phyloP scores from a whole-genome alignment of 2,888 invertebrate genomes.

The Orthosia gothica region DNA sequence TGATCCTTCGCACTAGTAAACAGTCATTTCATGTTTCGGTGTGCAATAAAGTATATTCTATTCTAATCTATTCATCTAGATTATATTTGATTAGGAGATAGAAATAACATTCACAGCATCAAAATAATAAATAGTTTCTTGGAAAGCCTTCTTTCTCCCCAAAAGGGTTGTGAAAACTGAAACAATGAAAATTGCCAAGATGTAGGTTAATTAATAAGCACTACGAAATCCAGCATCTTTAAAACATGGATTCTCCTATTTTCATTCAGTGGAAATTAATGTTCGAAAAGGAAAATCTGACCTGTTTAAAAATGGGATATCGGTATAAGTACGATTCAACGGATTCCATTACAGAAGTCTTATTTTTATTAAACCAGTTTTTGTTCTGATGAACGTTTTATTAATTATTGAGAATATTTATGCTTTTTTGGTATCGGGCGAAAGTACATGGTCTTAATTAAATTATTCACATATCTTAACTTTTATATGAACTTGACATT shows the following conservation, averaged over 20 bases:
- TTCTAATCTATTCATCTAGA: too few relatives aligned
- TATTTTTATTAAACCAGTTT: slow-evolving; percentile 47
- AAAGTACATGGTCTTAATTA: slow-evolving; percentile 2
- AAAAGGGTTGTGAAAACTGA: neutral
- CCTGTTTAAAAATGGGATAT: slow-evolving; percentile 68
- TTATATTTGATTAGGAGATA: neutral
- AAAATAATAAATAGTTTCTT: neutral
- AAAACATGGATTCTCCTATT: slow-evolving; percentile 41
- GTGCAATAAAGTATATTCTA: too few relatives aligned
- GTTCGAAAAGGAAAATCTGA: slow-evolving; percentile 63
- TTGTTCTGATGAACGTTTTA: slow-evolving; percentile 49
- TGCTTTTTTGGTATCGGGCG: neutral
- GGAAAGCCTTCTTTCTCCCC: too few relatives aligned
- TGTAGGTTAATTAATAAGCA: neutral
- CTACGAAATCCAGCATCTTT: neutral
- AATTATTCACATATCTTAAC: too few relatives aligned
- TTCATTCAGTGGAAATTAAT: slow-evolving; percentile 66
- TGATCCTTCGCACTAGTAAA: neutral
- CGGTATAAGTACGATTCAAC: slow-evolving; percentile 62
- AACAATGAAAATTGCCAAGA: neutral
- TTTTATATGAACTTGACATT: too few relatives aligned
- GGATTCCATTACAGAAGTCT: slow-evolving; percentile 61
- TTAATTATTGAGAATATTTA: slow-evolving; percentile 59
- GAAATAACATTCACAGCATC: neutral
- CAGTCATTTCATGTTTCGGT: too few relatives aligned